These are phyloP conservation scores for Ammodramus savannarum DNA, from an alignment of 2,113 vertebrate species.

Conservation along the genomic window DNA sequence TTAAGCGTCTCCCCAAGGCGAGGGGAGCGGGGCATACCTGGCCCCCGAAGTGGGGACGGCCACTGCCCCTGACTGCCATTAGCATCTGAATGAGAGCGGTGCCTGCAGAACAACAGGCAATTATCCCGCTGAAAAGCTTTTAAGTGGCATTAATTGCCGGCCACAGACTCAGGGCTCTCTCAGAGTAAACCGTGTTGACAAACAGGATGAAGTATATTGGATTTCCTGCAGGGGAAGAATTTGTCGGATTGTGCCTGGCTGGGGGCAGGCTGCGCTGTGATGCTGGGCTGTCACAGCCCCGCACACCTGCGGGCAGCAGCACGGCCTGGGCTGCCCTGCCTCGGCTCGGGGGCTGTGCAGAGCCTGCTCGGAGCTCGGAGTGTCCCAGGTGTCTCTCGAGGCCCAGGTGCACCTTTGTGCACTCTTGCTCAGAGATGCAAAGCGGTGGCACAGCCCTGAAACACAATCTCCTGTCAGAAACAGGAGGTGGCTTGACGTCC, in stretches of 20 bases:
- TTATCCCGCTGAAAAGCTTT: conserved; percentile 62
- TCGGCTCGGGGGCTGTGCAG: neutral
- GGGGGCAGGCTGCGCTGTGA: neutral
- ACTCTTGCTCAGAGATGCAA: neutral
- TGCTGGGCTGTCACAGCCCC: fast-evolving
- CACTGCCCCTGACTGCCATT: conserved; percentile 41
- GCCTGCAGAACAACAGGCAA: conserved; percentile 59
- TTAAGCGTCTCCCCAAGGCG: conserved; percentile 2
- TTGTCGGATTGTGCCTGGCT: neutral
- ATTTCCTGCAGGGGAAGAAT: conserved; percentile 1
- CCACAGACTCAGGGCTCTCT: neutral
- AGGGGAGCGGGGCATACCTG: conserved; percentile 46
- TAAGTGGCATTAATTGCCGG: conserved; percentile 68
- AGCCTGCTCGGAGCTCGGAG: neutral
- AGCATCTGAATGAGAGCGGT: conserved; percentile 59
- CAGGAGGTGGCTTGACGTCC: neutral
- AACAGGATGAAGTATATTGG: conserved; percentile 23
- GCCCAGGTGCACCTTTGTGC: neutral
- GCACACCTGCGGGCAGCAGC: neutral
- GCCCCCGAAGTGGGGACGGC: conserved; percentile 42
- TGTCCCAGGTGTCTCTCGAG: neutral
- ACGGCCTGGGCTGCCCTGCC: neutral
- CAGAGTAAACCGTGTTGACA: conserved; percentile 35
- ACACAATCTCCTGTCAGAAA: neutral
- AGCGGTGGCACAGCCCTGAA: neutral